phyloP scores from a whole-genome alignment of 2,797 vertebrate genomes.

The Lerista edwardsae region DNA sequence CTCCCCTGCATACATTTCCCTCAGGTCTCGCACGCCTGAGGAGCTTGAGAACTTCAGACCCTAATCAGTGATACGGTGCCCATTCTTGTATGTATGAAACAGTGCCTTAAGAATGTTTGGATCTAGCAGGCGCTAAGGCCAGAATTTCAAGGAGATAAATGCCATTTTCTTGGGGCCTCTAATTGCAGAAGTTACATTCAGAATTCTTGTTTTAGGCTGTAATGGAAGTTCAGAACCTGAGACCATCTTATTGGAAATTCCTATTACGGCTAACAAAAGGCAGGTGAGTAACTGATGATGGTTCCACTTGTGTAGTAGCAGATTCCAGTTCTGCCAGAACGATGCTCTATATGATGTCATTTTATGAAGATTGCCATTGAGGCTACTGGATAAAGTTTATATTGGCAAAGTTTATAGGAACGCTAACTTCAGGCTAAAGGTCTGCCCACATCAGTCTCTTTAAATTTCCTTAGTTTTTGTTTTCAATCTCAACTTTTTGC shows the following conservation, averaged over 20 bases:
- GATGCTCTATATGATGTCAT: not conserved
- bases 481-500: not conserved
- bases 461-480: not conserved
- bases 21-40: no score
- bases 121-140: not conserved
- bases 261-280: conserved; percentile 93
- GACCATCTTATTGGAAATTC: conserved; percentile 99
- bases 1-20: no score
- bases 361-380: not conserved
- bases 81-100: not conserved
- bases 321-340: not conserved
- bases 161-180: conserved; percentile 8
- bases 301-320: not conserved
- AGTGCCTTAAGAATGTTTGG: no score
- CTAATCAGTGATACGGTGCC: no score
- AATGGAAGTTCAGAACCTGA: conserved; percentile 96
- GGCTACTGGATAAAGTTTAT: not conserved
- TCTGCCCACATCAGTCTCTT: not conserved
- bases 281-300: conserved; percentile 80
- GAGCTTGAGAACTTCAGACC: no score
- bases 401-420: not conserved
- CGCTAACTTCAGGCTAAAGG: not conserved
- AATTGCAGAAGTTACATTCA: conserved; percentile 28
- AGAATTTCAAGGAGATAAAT: not conserved
- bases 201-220: conserved; percentile 84